Percentiles rank a stretch among this genome's conserved stretches.
These are phyloP conservation scores for Hirudinaria manillensis DNA, from an alignment of 2,888 invertebrate genomes.

Conservation along the genomic window DNA sequence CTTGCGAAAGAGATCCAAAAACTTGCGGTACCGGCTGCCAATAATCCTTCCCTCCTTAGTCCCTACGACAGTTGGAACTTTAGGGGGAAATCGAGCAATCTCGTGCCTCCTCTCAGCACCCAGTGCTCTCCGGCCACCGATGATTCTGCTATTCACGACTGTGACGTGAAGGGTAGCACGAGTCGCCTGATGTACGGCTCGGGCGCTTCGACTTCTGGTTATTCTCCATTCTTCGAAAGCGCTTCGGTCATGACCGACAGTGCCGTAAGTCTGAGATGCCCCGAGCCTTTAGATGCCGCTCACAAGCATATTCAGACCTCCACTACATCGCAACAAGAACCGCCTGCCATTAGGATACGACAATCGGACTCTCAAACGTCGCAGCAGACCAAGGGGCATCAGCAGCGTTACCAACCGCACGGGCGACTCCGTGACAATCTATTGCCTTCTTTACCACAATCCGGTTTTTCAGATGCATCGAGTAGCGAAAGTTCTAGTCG, in stretches of 20 bases:
- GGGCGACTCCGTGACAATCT: background rate
- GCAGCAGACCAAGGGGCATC: background rate
- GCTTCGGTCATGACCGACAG: slow-evolving; percentile 13
- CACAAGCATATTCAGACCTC: background rate
- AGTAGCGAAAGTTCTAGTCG: slow-evolving; percentile 1
- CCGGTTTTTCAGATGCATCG: slow-evolving; percentile 23
- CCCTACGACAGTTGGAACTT: slow-evolving; percentile 23
- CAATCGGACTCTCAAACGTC: background rate
- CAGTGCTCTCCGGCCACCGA: slow-evolving; percentile 28
- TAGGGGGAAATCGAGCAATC: background rate
- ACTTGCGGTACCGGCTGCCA: background rate
- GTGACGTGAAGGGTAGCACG: background rate
- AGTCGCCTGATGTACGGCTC: slow-evolving; percentile 1
- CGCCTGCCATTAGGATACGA: background rate
- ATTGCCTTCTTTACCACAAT: slow-evolving; percentile 24
- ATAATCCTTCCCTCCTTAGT: slow-evolving; percentile 10
- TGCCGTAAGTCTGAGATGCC: slow-evolving; percentile 17
- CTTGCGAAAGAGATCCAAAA: background rate
- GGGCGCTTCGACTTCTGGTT: slow-evolving; percentile 6
- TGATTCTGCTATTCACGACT: slow-evolving; percentile 28
- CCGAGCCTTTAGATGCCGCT: slow-evolving; percentile 3
- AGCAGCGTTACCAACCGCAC: background rate
- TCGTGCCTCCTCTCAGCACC: slow-evolving; percentile 7
- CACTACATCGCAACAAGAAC: background rate
- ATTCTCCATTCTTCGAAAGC: slow-evolving; percentile 16